Conservation (phyloP, 2,113 vertebrate genomes). For the Rutilus rutilus region DNA sequence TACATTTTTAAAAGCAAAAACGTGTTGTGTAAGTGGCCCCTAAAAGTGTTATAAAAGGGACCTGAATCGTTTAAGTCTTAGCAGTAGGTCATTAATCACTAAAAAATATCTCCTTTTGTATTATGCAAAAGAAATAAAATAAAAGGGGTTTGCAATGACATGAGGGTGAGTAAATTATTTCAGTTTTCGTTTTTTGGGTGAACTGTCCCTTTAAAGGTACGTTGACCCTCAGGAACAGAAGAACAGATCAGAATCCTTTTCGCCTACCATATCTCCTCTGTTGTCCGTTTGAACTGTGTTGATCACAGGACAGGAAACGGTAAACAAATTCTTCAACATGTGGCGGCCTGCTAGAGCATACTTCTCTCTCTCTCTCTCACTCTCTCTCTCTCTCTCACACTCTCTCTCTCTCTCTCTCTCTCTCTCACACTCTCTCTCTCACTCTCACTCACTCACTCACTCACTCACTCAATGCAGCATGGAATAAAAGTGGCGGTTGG, state of each 20-base stretch:
- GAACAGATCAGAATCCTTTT: conserved; percentile 8
- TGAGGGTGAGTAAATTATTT: background rate
- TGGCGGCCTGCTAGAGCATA: conserved; percentile 62
- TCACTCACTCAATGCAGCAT: too few species aligned
- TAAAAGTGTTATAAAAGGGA: background rate
- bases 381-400: too few species aligned
- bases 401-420: too few species aligned
- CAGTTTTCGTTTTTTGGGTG: background rate
- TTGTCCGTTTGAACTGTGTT: conserved; percentile 58
- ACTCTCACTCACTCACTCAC: too few species aligned
- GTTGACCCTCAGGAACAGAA: background rate
- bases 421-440: too few species aligned
- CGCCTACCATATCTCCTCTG: background rate
- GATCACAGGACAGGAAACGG: conserved; percentile 68
- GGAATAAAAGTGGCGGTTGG: too few species aligned
- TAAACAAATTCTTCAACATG: conserved; percentile 71
- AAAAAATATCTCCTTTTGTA: background rate
- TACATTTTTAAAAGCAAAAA: background rate
- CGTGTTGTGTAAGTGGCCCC: background rate
- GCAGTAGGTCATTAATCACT: background rate
- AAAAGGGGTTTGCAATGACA: too few species aligned
- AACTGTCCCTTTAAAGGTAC: background rate
- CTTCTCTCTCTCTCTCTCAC: background rate
- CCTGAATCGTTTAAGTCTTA: background rate
- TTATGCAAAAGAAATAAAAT: too few species aligned